Percentiles rank a stretch among this genome's conserved stretches.
These are phyloP conservation scores for Brachyptera putata DNA, from an alignment of 2,888 invertebrate genomes.

Conservation along the genomic window DNA sequence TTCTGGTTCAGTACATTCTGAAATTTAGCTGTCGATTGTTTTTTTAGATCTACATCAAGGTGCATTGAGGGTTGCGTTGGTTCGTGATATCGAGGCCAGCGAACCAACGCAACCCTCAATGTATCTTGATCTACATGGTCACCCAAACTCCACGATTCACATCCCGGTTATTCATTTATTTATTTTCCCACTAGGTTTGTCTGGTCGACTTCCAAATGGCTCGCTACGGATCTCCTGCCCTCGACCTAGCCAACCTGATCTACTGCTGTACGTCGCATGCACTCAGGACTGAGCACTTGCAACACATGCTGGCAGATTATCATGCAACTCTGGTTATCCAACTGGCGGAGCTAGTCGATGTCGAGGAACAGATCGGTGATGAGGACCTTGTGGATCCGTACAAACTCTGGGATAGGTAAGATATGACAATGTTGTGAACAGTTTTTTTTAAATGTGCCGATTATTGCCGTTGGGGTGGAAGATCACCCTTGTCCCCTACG, in stretches of 20 bases:
- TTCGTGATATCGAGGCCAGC: too few relatives aligned
- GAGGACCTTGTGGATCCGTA: slow-evolving; percentile 37
- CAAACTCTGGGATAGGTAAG: slow-evolving; percentile 56
- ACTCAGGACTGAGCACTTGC: slow-evolving; percentile 56
- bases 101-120: too few relatives aligned
- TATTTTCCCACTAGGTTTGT: slow-evolving; percentile 51
- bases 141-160: too few relatives aligned
- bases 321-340: slow-evolving; percentile 55
- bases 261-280: slow-evolving; percentile 62
- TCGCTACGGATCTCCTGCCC: slow-evolving; percentile 64
- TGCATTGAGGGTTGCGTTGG: too few relatives aligned
- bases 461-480: too few relatives aligned
- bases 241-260: slow-evolving; percentile 62
- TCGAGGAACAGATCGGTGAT: background rate
- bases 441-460: too few relatives aligned
- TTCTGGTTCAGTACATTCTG: too few relatives aligned
- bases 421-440: slow-evolving; percentile 27
- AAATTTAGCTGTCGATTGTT: too few relatives aligned
- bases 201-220: slow-evolving; percentile 67
- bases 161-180: too few relatives aligned
- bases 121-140: too few relatives aligned
- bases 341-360: slow-evolving; percentile 48
- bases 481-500: too few relatives aligned
- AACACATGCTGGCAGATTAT: slow-evolving; percentile 57
- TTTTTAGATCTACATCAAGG: too few relatives aligned